Percentiles rank a stretch among this genome's conserved stretches.
phyloP scores from a whole-genome alignment of 2,888 invertebrate genomes.

The Ptilodon capucinus region DNA sequence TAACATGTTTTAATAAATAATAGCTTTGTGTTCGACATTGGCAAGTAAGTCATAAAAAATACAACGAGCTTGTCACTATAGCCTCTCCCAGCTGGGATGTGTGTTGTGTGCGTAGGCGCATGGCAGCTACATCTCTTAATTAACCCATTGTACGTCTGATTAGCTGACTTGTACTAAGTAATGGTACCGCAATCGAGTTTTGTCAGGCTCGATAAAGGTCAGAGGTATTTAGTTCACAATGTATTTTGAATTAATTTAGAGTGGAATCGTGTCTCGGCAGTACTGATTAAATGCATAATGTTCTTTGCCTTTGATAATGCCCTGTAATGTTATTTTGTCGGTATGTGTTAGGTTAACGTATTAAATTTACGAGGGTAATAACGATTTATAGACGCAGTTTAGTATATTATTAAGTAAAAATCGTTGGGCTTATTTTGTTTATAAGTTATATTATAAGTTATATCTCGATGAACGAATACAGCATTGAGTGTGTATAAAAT shows the following conservation, averaged over 20 bases:
- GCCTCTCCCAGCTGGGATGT: slow-evolving; percentile 23
- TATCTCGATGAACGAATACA: too few relatives aligned
- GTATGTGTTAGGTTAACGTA: neutral
- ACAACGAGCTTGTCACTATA: slow-evolving; percentile 14
- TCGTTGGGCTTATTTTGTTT: too few relatives aligned
- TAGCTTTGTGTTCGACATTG: too few relatives aligned
- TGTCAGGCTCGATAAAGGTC: slow-evolving; percentile 46
- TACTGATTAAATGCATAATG: slow-evolving; percentile 32
- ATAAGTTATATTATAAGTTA: too few relatives aligned
- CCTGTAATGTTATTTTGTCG: slow-evolving; percentile 4
- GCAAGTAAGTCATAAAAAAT: neutral
- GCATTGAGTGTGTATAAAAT: too few relatives aligned
- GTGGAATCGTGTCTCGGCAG: slow-evolving; percentile 46
- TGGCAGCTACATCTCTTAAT: slow-evolving; percentile 60
- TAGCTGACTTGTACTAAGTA: slow-evolving; percentile 39
- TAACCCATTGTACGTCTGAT: slow-evolving; percentile 60
- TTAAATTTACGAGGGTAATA: neutral
- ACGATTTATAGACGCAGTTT: neutral
- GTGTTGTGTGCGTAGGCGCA: slow-evolving; percentile 43
- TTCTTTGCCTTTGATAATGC: slow-evolving; percentile 12
- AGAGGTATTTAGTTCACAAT: slow-evolving; percentile 59
- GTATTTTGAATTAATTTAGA: slow-evolving; percentile 51
- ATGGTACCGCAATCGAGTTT: slow-evolving; percentile 31
- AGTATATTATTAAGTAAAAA: too few relatives aligned
- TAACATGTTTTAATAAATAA: too few relatives aligned